Base-by-base conservation (phyloP, 2,797 vertebrate species). In the Sphenodon punctatus region DNA sequence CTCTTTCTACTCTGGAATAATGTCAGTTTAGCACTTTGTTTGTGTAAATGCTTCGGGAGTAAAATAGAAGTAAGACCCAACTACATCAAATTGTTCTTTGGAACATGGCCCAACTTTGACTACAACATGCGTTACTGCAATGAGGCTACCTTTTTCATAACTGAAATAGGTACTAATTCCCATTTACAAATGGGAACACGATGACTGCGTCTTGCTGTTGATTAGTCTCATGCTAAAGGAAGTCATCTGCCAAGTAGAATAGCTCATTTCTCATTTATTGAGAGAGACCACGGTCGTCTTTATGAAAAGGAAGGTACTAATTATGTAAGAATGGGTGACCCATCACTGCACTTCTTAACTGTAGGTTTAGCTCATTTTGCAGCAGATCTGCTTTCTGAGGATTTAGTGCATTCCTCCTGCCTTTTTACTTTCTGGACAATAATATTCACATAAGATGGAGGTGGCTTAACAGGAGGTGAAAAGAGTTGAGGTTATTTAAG, bases 301-400 rank as follows among this genome's bases (percentile, higher is more conserved):
- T 8, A 1, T 6, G 8, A n/a, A 23, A 49, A 36, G 39, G 49
- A 7, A 2, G 0, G 2, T 27, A 53, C 23, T 15, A 41, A 20
- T 59, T 53, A 1, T 32, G 4, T 15, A 10, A 34, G 58, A 10
- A 2, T 22, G 7, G 7, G 2, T 36, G 0, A 1, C 22, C 20
- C 69, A 22, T 25, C 25, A 8, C 42, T 13, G 34, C n/a, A 9
- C 9, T 1, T 23, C 2, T 7, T 7, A 2, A 15, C 38, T 11
- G 34, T 9, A 4, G 27, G n/a, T 2, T 13, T 1, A 1, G 39
- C 4, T 15, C 49, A 27, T 10, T 30, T 34, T 34, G 30, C 55
- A 32, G 3, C 25, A 2, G 10, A 16, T 48, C 48, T 11, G 3
- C 0, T 0, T 25, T 4, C 7, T 0, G 0, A 6, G 2, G 16